Percentiles rank a stretch among this genome's conserved stretches.
These are phyloP conservation scores for Dorcus hopei DNA, from an alignment of 2,888 invertebrate genomes.

Conservation along the genomic window DNA sequence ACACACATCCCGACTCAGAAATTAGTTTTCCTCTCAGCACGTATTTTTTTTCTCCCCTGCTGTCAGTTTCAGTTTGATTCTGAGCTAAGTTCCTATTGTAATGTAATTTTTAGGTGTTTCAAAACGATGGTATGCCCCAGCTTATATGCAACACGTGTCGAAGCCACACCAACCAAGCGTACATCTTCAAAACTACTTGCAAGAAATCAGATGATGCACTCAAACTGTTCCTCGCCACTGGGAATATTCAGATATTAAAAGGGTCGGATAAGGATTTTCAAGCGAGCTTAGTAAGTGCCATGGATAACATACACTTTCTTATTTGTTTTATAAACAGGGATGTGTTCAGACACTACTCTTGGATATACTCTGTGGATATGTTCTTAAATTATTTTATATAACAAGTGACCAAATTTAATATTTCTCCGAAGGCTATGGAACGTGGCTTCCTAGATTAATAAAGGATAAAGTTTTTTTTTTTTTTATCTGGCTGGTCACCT, in stretches of 20 bases:
- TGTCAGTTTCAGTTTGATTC: conserved; percentile 9
- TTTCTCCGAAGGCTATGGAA: too few species aligned
- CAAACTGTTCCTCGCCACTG: conserved; percentile 65
- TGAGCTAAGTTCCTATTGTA: conserved; percentile 6
- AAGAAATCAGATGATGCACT: conserved; percentile 70
- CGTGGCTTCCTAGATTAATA: too few species aligned
- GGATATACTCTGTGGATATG: too few species aligned
- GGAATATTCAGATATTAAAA: conserved; percentile 36
- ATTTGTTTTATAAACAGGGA: background rate
- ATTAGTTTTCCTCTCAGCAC: background rate
- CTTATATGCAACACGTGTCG: conserved; percentile 69
- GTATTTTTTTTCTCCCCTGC: background rate
- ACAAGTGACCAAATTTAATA: too few species aligned
- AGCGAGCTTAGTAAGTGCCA: conserved; percentile 3
- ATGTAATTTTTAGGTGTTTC: conserved; percentile 53
- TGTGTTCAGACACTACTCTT: too few species aligned
- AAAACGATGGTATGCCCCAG: conserved; percentile 71
- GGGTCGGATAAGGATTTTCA: background rate
- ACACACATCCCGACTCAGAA: background rate
- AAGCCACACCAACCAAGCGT: conserved; percentile 65
- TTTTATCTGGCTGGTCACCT: too few species aligned
- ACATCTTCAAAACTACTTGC: conserved; percentile 73
- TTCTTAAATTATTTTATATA: too few species aligned
- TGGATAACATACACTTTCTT: background rate
- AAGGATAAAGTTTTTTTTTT: too few species aligned